These are phyloP conservation scores for Prunella strophiata DNA, from an alignment of 2,797 vertebrate species.

Conservation along the genomic window DNA sequence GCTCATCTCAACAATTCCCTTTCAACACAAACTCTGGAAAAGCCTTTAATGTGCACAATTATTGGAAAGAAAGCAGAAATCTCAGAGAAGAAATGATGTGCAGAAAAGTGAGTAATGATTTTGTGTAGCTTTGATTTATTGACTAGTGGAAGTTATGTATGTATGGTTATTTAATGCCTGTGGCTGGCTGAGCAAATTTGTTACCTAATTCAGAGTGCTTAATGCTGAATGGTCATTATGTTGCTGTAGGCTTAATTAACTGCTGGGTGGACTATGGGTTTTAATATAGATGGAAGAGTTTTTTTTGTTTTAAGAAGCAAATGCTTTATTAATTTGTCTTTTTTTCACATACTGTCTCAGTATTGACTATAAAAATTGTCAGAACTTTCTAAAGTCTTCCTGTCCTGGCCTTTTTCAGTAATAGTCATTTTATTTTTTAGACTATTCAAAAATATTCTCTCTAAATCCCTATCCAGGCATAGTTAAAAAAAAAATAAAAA, in stretches of 20 bases:
- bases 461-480: neutral
- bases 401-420: neutral
- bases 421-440: neutral
- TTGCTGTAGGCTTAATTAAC: constrained; percentile 20
- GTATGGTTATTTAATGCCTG: neutral
- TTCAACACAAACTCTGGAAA: neutral
- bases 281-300: neutral
- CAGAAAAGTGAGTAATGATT: neutral
- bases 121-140: constrained; percentile 41
- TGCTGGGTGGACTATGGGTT: neutral
- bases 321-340: neutral
- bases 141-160: neutral
- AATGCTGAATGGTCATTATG: neutral
- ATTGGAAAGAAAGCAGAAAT: neutral
- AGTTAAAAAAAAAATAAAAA: neutral
- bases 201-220: neutral
- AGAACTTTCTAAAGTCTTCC: neutral
- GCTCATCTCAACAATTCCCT: neutral
- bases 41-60: neutral
- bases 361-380: neutral
- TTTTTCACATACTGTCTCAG: neutral
- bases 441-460: neutral
- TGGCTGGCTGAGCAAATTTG: constrained; percentile 10
- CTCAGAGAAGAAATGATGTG: neutral
- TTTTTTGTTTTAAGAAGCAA: neutral